Conservation (phyloP, 1,140 invertebrate species). For the Stratiolaelaps scimitus region DNA sequence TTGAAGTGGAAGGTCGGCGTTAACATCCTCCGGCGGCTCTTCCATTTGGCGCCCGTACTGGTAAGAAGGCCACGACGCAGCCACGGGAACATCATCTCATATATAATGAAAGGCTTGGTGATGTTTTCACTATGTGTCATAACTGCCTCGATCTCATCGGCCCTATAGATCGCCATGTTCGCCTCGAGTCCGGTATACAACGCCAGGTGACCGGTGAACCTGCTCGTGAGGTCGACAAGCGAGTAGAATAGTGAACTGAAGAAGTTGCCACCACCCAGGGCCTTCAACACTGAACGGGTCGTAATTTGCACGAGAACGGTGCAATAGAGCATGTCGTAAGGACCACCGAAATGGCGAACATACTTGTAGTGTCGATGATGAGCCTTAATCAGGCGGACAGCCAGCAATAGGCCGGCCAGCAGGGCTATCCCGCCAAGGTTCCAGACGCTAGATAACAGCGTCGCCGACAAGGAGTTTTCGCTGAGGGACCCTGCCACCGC, state of each 20-base stretch:
- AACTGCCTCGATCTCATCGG: constrained; percentile 1
- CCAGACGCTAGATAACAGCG: no score
- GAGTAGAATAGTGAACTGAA: not conserved
- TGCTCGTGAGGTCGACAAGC: not conserved
- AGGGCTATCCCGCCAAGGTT: no score
- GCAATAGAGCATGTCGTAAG: not conserved
- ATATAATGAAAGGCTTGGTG: constrained; percentile 11
- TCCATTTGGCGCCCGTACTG: constrained; percentile 43
- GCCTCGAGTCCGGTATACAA: constrained; percentile 12
- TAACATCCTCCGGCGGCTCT: constrained; percentile 42
- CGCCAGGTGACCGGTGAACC: not conserved
- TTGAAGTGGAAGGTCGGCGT: constrained; percentile 49
- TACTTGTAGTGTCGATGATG: not conserved
- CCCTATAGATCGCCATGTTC: constrained; percentile 4
- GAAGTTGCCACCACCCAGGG: not conserved
- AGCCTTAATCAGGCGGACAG: not conserved
- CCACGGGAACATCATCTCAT: constrained; percentile 12
- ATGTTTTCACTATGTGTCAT: constrained; percentile 14
- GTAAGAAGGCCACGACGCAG: constrained; percentile 37
- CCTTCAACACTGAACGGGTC: not conserved
- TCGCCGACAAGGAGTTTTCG: no score
- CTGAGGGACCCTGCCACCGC: no score
- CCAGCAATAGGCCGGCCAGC: no score
- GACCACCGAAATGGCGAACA: not conserved
- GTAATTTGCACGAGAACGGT: not conserved